Percentiles rank a stretch among this genome's conserved stretches.
Evolutionary conservation across 2,888 invertebrate genomes (phyloP).

Genomic region (Trissonchulus sp.): DNA sequence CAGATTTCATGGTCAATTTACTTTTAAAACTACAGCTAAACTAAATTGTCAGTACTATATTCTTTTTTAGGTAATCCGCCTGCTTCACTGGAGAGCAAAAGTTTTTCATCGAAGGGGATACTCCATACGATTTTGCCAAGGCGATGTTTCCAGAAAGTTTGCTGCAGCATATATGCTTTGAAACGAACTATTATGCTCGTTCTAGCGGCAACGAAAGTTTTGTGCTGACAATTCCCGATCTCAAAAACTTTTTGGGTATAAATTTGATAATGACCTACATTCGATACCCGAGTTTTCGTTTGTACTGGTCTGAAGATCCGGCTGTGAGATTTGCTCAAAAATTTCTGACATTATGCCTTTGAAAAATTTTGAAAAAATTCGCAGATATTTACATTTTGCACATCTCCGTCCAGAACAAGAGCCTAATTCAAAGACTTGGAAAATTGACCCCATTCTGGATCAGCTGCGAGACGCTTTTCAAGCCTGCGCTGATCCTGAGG

Average conservation of each 20-base stretch:
- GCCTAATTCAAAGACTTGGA: not conserved
- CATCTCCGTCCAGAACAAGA: not conserved
- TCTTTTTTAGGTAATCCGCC: not conserved
- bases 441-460: conserved; percentile 9
- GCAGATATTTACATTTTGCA: conserved; percentile 4
- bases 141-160: conserved; percentile 1
- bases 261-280: conserved; percentile 12
- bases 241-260: not conserved
- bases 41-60: too few species aligned
- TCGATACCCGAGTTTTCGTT: not conserved
- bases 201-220: not conserved
- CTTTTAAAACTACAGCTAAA: too few species aligned
- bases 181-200: not conserved
- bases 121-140: not conserved
- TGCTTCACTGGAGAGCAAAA: not conserved
- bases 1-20: too few species aligned
- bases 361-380: conserved; percentile 12
- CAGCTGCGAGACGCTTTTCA: not conserved
- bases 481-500: not conserved
- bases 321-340: not conserved
- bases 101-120: not conserved
- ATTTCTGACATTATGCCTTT: not conserved
- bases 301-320: conserved; percentile 13
- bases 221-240: conserved; percentile 4
- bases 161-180: conserved; percentile 12